These are phyloP conservation scores for Halcyon smyrnensis DNA, from an alignment of 2,797 vertebrate genomes.

Conservation along the genomic window DNA sequence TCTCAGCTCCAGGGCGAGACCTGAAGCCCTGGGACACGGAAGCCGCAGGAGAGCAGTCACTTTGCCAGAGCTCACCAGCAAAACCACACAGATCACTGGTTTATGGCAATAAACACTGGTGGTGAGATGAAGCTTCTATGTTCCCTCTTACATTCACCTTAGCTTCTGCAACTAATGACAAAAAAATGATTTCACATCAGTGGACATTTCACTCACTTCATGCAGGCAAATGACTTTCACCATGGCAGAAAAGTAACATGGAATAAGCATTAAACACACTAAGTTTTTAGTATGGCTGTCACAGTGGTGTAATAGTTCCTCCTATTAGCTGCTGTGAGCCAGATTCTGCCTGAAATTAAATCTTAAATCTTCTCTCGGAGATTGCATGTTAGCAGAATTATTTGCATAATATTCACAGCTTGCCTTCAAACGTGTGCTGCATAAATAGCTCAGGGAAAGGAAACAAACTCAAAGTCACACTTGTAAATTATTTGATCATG, in stretches of 20 bases:
- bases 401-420: slow-evolving; percentile 28
- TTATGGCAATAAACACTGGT: background rate
- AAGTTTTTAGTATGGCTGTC: background rate
- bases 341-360: slow-evolving; percentile 21
- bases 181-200: background rate
- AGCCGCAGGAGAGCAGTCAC: background rate
- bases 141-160: background rate
- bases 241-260: background rate
- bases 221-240: background rate
- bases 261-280: background rate
- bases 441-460: slow-evolving; percentile 50
- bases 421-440: slow-evolving; percentile 14
- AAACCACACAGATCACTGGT: background rate
- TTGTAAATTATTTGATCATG: slow-evolving; percentile 14
- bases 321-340: background rate
- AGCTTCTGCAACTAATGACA: background rate
- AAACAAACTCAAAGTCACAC: slow-evolving; percentile 18
- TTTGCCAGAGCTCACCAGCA: background rate
- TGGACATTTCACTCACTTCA: background rate
- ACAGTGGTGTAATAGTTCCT: background rate
- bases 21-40: background rate
- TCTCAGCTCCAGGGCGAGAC: background rate
- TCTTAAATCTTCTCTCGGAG: slow-evolving; percentile 5
- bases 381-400: slow-evolving; percentile 13
- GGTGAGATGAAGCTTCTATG: background rate